Evolutionary conservation across 2,888 invertebrate genomes (phyloP).

Genomic region (Hypsopygia costalis): DNA sequence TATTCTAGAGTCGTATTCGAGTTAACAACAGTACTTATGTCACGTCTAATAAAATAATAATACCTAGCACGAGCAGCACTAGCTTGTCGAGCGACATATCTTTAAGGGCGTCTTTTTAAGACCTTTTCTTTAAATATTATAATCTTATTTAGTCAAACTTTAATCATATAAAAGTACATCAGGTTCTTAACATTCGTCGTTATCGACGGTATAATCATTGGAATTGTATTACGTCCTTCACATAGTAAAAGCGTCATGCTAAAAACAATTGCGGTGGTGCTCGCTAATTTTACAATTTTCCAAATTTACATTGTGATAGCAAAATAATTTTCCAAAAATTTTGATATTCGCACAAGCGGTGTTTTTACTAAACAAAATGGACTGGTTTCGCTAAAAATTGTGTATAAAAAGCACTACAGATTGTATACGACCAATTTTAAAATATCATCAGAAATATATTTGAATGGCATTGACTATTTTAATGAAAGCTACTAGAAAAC

Average conservation of each 20-base stretch:
- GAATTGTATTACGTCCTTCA: conserved; percentile 53
- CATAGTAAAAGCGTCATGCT: conserved; percentile 52
- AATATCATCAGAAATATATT: conserved; percentile 75
- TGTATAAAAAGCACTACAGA: conserved; percentile 78
- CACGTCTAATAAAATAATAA: conserved; percentile 51
- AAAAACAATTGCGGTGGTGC: conserved; percentile 46
- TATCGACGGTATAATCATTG: conserved; percentile 28
- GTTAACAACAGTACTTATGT: conserved; percentile 39
- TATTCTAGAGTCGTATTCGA: conserved; percentile 49
- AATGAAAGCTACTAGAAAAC: conserved; percentile 74
- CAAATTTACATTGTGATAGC: conserved; percentile 65
- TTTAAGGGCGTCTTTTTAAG: conserved; percentile 56
- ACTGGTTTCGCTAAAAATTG: conserved; percentile 74
- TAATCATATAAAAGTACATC: conserved; percentile 54
- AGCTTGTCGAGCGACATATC: conserved; percentile 45
- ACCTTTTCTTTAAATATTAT: conserved; percentile 46
- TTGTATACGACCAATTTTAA: conserved; percentile 74
- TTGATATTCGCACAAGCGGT: conserved; percentile 66
- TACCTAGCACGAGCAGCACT: conserved; percentile 45
- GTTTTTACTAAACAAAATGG: conserved; percentile 79
- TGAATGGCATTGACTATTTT: conserved; percentile 67
- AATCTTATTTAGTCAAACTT: conserved; percentile 46
- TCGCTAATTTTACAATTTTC: conserved; percentile 41
- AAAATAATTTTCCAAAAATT: conserved; percentile 69
- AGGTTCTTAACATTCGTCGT: conserved; percentile 30